Evolutionary conservation across 2,797 vertebrate genomes (phyloP), one percentile per base, ranked within the genome.

Genomic region (Serranus cabrilla): DNA sequence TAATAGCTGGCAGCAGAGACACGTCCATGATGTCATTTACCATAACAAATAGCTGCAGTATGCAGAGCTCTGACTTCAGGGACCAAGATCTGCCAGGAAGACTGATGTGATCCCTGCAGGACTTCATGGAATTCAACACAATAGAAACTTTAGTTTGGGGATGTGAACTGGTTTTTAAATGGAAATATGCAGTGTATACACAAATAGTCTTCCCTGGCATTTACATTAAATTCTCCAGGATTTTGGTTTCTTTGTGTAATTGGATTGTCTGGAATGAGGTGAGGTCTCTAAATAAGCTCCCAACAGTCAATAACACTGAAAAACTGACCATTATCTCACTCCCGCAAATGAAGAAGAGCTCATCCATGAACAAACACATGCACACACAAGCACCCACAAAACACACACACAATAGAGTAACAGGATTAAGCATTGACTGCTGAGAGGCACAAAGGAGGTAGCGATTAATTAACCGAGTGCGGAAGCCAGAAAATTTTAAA

Each of bases 391-490:
- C 50, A 75, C 52, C 55, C 59, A 80, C 71, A 72, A 49, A 81
- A 80, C 68, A 76, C 62, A 78, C 60, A 80, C 73, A 88, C 83
- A 90, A 80, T 75, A 57, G 71, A 84, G 64, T 91, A 91, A 93
- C 91, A 78, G 88, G 92, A 92, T 93, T 93, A 93, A 84, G 78
- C 60, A 74, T 66, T 69, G 82, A 86, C 90, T 92, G 88, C 85
- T 81, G 91, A 83, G 88, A 85, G 80, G 78, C 72, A 91, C 89
- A 88, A 91, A 90, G 75, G 88, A 87, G 59, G 78, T 55, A 83
- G 78, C 43, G 45, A 92, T 93, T 93, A 89, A 93, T 93, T 93
- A 93, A 91, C 79, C 11, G 16, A 80, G 84, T 52, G 75, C 14
- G 31, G 83, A 94, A 91, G 83, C 66, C 56, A 72, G 72, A 49